A percentile compares a stretch with the other conserved stretches of the same genome.
phyloP scores from a whole-genome alignment of 2,888 invertebrate genomes.

The Drosophila ezoana region DNA sequence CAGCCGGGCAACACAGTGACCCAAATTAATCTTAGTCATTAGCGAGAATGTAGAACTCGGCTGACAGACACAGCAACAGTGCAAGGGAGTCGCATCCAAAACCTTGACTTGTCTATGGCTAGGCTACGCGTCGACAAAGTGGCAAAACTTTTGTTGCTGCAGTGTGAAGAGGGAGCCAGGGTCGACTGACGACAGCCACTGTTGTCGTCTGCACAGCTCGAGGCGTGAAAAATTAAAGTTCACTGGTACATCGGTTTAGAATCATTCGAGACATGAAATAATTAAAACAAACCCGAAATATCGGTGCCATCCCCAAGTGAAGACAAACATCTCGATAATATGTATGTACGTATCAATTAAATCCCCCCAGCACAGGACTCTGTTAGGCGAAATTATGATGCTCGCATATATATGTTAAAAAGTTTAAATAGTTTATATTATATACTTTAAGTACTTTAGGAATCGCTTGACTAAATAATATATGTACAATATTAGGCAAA shows the following conservation, averaged over 20 bases:
- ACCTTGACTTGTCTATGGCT: slow-evolving; percentile 53
- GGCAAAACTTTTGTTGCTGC: slow-evolving; percentile 53
- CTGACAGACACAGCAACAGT: slow-evolving; percentile 40
- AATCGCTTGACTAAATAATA: not conserved
- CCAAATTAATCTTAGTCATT: slow-evolving; percentile 82
- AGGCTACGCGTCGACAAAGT: slow-evolving; percentile 47
- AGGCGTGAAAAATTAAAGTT: slow-evolving; percentile 31
- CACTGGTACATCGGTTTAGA: not conserved
- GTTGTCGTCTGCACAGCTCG: slow-evolving; percentile 37
- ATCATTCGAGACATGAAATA: not conserved
- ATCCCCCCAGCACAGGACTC: not conserved
- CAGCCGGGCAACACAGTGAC: slow-evolving; percentile 64
- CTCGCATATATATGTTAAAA: not conserved
- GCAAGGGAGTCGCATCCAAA: slow-evolving; percentile 11
- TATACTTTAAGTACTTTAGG: not conserved
- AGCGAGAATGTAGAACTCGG: slow-evolving; percentile 50
- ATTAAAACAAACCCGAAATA: not conserved
- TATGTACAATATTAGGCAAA: not conserved
- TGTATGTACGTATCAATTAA: not conserved
- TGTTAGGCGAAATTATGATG: not conserved
- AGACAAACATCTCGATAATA: not conserved
- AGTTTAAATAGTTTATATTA: not conserved
- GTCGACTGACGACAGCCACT: slow-evolving; percentile 46
- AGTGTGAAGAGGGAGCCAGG: slow-evolving; percentile 2
- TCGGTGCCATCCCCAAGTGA: not conserved